Percentiles rank a stretch among this genome's conserved stretches.
phyloP scores from a whole-genome alignment of 2,797 vertebrate species.

The Cyprinella venusta region DNA sequence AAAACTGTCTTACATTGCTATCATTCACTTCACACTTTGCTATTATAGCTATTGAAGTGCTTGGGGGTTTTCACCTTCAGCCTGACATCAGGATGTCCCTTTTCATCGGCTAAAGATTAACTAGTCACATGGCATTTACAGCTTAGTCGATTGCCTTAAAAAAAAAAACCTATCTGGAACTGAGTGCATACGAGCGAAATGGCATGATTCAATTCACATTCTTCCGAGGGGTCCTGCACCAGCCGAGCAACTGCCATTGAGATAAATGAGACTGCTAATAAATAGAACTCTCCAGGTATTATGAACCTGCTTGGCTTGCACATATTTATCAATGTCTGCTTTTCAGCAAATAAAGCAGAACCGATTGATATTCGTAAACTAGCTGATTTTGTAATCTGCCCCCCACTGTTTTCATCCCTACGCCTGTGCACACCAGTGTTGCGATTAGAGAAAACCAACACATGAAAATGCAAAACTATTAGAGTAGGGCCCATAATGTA shows the following conservation, averaged over 20 bases:
- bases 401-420: not conserved
- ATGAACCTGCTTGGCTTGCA: not conserved
- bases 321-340: slow-evolving; percentile 15
- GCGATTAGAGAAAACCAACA: slow-evolving; percentile 2
- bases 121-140: not conserved
- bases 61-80: not conserved
- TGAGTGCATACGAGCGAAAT: not conserved
- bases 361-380: slow-evolving; percentile 19
- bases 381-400: slow-evolving; percentile 25
- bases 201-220: not conserved
- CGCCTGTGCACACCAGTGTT: not conserved
- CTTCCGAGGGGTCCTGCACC: not conserved
- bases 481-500: slow-evolving; percentile 16
- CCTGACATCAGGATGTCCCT: not conserved
- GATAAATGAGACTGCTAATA: not conserved
- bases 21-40: not conserved
- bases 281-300: slow-evolving; percentile 16
- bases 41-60: not conserved
- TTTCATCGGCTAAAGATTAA: slow-evolving; percentile 1
- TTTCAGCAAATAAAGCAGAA: not conserved
- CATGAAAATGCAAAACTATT: slow-evolving; percentile 6
- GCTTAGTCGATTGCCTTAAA: not conserved
- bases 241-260: not conserved
- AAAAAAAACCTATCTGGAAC: not conserved
- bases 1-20: not conserved